Conservation (phyloP, 2,113 vertebrate genomes). For the Collichthys lucidus region DNA sequence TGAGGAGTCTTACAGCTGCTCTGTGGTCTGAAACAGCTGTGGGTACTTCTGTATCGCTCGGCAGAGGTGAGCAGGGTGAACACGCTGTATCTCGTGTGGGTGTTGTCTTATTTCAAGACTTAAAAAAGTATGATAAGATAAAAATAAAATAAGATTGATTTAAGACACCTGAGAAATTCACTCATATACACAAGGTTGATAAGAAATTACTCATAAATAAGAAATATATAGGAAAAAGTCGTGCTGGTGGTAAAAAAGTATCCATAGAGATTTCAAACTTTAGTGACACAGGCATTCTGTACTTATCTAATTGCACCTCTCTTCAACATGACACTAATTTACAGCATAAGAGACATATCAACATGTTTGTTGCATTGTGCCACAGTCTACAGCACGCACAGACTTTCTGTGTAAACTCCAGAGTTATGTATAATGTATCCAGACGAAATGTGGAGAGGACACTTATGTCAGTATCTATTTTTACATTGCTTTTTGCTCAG, state of each 20-base stretch:
- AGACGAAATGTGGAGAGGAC: constrained; percentile 4
- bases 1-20: no score
- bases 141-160: no score
- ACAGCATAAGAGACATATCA: background rate
- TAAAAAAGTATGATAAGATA: no score
- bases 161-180: no score
- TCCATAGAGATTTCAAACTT: background rate
- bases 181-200: no score
- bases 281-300: background rate
- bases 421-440: background rate
- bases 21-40: no score
- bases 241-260: no score
- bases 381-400: background rate
- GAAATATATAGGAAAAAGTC: no score
- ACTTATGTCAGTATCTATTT: constrained; percentile 16
- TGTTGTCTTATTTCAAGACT: no score
- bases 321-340: background rate
- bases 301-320: background rate
- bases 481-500: constrained; percentile 10
- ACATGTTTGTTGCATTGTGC: background rate
- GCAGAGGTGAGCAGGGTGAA: background rate
- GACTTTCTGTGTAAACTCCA: background rate
- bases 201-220: no score
- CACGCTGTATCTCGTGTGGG: background rate
- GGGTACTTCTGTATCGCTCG: background rate